A percentile compares a stretch with the other conserved stretches of the same genome.
Conservation (phyloP, 2,113 vertebrate genomes). For the Muscicapa adusta region DNA sequence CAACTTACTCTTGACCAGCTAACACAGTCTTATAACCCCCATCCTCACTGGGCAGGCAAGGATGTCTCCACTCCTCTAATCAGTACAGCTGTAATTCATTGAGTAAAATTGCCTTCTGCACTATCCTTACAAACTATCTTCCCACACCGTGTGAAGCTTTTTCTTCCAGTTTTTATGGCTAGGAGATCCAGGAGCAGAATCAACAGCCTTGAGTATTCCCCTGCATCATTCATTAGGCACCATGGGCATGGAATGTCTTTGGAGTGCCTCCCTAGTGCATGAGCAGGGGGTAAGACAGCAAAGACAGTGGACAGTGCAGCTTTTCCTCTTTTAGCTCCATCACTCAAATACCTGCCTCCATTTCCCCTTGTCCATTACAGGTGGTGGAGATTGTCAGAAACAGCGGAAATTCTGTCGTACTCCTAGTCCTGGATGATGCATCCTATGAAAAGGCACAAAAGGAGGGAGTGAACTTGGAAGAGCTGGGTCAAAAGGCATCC, state of each 20-base stretch:
- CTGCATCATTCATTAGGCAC: neutral
- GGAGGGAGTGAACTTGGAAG: slow-evolving; percentile 70
- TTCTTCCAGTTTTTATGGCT: neutral
- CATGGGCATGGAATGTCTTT: neutral
- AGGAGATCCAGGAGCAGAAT: neutral
- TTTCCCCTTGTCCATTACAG: slow-evolving; percentile 60
- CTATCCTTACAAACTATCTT: too few species aligned
- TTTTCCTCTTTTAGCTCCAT: neutral
- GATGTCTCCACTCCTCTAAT: too few species aligned
- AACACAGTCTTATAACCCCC: too few species aligned
- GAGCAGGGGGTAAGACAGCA: neutral
- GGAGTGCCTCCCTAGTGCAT: neutral
- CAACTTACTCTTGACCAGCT: too few species aligned
- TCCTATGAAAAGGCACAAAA: slow-evolving; percentile 81
- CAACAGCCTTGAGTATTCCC: neutral
- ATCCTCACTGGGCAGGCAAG: too few species aligned
- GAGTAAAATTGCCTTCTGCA: too few species aligned
- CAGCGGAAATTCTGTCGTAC: slow-evolving; percentile 76
- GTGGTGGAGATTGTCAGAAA: slow-evolving; percentile 84
- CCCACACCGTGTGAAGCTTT: neutral
- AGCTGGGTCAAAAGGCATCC: neutral
- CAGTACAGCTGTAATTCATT: too few species aligned
- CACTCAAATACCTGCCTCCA: neutral
- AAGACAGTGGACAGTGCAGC: neutral
- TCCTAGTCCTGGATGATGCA: slow-evolving; percentile 82